Evolutionary conservation across 2,113 vertebrate species (phyloP).

Genomic region (Excalfactoria chinensis): DNA sequence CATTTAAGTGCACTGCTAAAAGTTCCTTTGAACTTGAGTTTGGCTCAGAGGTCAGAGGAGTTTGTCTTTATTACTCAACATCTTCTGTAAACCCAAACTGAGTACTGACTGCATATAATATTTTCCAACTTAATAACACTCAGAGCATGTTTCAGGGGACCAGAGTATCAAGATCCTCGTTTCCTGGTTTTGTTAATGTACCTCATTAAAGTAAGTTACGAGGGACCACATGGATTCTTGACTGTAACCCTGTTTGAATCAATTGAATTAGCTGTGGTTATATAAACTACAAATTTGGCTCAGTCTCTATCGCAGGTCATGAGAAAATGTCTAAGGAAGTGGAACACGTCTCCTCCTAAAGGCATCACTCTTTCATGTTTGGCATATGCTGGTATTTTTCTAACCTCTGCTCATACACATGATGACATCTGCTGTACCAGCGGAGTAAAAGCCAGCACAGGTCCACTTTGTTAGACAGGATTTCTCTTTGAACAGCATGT

Average conservation of each 20-base stretch:
- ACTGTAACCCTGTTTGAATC: background rate
- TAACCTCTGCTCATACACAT: conserved; percentile 25
- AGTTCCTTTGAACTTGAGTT: conserved; percentile 6
- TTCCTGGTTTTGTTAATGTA: conserved; percentile 28
- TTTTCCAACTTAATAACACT: conserved; percentile 23
- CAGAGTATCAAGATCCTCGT: conserved; percentile 5
- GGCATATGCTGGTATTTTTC: conserved; percentile 40
- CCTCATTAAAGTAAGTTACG: background rate
- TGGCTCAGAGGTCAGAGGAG: conserved; percentile 9
- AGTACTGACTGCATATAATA: background rate
- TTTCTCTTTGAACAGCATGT: background rate
- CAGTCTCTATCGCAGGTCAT: conserved; percentile 5
- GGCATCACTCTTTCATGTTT: conserved; percentile 7
- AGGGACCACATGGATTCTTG: conserved; percentile 7
- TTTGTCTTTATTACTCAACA: conserved; percentile 38
- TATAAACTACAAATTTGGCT: conserved; percentile 18
- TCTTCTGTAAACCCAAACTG: conserved; percentile 6
- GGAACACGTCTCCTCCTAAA: conserved; percentile 38
- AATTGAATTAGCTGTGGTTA: conserved; percentile 2
- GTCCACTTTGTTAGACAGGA: background rate
- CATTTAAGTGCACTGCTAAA: conserved; percentile 30
- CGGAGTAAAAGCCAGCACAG: background rate
- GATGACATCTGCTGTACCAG: background rate
- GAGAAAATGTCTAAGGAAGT: conserved; percentile 54
- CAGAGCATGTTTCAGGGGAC: background rate